phyloP scores from a whole-genome alignment of 2,113 vertebrate species.

The Sinocyclocheilus anshuiensis region DNA sequence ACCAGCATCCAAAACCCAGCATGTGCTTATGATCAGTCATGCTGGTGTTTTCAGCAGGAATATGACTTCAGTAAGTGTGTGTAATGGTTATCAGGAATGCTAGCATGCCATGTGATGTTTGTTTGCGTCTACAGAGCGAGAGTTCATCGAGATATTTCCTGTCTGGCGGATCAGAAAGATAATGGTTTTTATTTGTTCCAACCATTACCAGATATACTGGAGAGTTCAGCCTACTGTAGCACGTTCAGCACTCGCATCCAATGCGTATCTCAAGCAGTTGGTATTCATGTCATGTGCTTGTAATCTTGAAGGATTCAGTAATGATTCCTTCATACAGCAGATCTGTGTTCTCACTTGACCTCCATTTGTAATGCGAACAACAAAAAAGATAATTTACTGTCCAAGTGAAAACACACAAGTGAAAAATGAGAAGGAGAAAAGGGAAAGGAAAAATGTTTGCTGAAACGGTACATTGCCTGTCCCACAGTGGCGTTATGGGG shows the following conservation, averaged over 20 bases:
- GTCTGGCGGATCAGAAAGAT: conserved; percentile 31
- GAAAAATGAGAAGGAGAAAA: conserved; percentile 30
- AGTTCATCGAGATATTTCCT: conserved; percentile 29
- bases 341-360: conserved; percentile 27
- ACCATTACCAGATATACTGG: conserved; percentile 3
- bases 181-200: conserved; percentile 23
- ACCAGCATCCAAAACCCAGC: conserved; percentile 3
- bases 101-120: conserved; percentile 34
- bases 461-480: conserved; percentile 29
- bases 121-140: conserved; percentile 19
- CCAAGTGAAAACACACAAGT: conserved; percentile 17
- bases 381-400: conserved; percentile 31
- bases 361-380: conserved; percentile 30
- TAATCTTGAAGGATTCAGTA: conserved; percentile 21
- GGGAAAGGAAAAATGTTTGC: conserved; percentile 19
- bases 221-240: neutral
- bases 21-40: conserved; percentile 8
- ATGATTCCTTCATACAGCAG: conserved; percentile 28
- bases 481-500: conserved; percentile 15
- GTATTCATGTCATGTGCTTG: conserved; percentile 7
- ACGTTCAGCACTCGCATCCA: neutral
- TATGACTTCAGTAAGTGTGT: conserved; percentile 14
- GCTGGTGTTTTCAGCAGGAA: neutral
- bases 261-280: neutral
- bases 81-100: conserved; percentile 9